Base-by-base conservation (phyloP, 2,797 vertebrate species). In the Lindbergichthys nudifrons region DNA sequence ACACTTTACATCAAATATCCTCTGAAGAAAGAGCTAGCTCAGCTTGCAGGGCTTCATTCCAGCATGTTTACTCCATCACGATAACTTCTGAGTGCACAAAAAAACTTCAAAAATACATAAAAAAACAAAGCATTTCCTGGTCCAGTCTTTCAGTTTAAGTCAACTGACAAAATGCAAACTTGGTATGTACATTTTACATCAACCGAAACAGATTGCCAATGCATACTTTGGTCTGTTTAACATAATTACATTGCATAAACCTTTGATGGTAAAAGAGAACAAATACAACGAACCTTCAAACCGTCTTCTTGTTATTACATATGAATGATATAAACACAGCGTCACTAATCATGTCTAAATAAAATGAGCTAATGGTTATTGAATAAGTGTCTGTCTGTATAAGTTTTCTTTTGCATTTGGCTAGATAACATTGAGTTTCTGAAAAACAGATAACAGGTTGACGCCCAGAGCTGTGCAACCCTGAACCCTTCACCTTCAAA, bases 101-200 rank as follows among this genome's bases (percentile, higher is more conserved):
- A 36, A 36, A 8, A 36, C 32, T 57, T 67, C 83, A 8, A 81
- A 5, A 86, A 82, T 82, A 85, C 87, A 85, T 73, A 73, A 78
- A 73, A n/a, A 78, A 79, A 45, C 11, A 50, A 50, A 66, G 67
- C 3, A 57, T 13, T 67, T 74, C 14, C 41, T 64, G 51, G 71
- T 75, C 42, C 54, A 72, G 69, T 87, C 78, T 78, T 85, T 88
- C 46, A 78, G 32, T 42, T 46, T 69, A 75, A 75, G 36, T 15
- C 8, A 53, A 41, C 18, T 65, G 6, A 61, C 18, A 70, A 60
- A 77, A 75, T 14, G 5, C 39, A 45, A 64, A 71, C 18, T 51
- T 52, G 4, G 14, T 74, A 45, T 73, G 23, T 48, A 73, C 70
- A 80, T 70, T 57, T 59, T 58, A 62, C 47, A 32, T 59, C 42